Evolutionary conservation across 2,113 vertebrate genomes (phyloP).

Genomic region (Apodemus speciosus): DNA sequence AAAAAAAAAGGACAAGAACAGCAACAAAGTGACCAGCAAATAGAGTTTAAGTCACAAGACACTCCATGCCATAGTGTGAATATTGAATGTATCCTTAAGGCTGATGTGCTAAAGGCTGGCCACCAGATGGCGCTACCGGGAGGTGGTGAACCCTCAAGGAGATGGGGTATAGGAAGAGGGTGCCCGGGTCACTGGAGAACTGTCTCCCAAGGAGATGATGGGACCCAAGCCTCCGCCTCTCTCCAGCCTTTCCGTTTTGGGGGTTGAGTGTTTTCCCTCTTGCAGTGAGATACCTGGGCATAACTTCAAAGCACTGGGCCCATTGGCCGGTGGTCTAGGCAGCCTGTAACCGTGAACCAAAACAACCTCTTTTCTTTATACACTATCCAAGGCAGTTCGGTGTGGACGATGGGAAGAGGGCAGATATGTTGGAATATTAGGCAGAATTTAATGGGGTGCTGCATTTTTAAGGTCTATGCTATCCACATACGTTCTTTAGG

Average conservation of each 20-base stretch:
- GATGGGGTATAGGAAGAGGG: no score
- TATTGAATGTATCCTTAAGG: neutral
- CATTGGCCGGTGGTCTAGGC: no score
- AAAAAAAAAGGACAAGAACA: neutral
- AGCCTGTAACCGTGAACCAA: neutral
- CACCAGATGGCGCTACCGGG: neutral
- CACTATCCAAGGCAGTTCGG: neutral
- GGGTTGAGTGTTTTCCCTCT: neutral
- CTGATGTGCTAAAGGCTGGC: neutral
- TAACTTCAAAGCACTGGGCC: neutral
- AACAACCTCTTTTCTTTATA: neutral
- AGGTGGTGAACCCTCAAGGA: neutral
- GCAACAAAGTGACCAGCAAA: neutral
- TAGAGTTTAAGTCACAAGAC: neutral
- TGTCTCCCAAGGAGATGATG: neutral
- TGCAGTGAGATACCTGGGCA: neutral
- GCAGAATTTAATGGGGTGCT: neutral
- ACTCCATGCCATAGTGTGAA: neutral
- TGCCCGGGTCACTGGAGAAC: neutral
- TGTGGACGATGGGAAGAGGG: neutral
- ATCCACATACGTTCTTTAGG: neutral
- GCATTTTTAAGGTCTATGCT: neutral
- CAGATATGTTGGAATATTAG: neutral
- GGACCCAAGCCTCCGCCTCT: neutral
- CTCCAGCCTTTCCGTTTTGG: fast-evolving